phyloP scores from a whole-genome alignment of 2,888 invertebrate genomes.

The Cryptophagus acutangulus region DNA sequence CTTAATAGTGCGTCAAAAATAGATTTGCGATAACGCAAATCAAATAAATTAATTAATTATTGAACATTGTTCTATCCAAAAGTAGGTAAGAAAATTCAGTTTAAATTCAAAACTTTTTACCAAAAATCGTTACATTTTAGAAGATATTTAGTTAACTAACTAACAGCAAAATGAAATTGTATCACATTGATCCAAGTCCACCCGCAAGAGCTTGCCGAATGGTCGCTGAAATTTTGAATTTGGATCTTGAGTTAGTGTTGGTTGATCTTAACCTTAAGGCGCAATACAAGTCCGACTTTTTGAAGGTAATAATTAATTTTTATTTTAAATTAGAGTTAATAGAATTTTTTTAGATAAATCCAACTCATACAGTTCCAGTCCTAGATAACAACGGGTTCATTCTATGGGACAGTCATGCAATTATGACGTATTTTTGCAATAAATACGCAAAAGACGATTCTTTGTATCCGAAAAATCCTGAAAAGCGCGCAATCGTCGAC shows the following conservation, averaged over 20 bases:
- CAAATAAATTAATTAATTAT: too few species aligned
- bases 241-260: conserved; percentile 46
- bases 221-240: conserved; percentile 46
- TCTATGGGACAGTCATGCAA: conserved; percentile 52
- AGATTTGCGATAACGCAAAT: too few species aligned
- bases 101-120: too few species aligned
- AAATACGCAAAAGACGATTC: conserved; percentile 53
- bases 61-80: too few species aligned
- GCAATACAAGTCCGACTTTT: conserved; percentile 43
- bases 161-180: too few species aligned
- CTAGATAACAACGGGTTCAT: conserved; percentile 54
- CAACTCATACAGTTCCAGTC: conserved; percentile 55
- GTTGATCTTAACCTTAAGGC: conserved; percentile 45
- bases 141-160: too few species aligned
- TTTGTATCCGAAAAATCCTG: conserved; percentile 53
- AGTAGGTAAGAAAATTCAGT: too few species aligned
- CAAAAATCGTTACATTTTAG: too few species aligned
- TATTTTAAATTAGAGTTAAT: too few species aligned
- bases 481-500: conserved; percentile 50
- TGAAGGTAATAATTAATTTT: conserved; percentile 38
- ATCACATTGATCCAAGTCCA: conserved; percentile 43
- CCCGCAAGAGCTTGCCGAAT: conserved; percentile 50
- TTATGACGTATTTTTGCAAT: conserved; percentile 50
- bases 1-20: too few species aligned
- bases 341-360: conserved; percentile 51